A percentile compares a stretch with the other conserved stretches of the same genome.
phyloP scores from a whole-genome alignment of 64 coral and sea anemone species.

The Anthopleura sola region DNA sequence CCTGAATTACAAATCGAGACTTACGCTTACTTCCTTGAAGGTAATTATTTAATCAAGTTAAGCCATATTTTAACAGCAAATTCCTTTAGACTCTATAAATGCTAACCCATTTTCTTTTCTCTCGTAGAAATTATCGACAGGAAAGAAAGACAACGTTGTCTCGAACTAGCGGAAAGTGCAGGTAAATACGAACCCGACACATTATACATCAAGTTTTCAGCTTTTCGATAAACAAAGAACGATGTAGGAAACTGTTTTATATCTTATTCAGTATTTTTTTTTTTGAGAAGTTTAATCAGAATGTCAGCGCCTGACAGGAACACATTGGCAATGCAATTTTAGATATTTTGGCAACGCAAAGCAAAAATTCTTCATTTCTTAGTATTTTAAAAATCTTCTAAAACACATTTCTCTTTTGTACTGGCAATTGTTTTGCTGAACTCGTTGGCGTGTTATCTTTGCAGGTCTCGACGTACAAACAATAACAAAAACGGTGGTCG shows the following conservation, averaged over 20 bases:
- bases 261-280: no score
- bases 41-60: slow-evolving; percentile 13
- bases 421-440: no score
- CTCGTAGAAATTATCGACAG: slow-evolving; percentile 72
- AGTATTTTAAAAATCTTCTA: no score
- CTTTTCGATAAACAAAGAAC: no score
- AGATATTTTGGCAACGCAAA: no score
- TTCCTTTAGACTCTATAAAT: background rate
- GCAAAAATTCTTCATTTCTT: no score
- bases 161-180: slow-evolving; percentile 77
- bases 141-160: slow-evolving; percentile 75
- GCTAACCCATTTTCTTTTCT: background rate
- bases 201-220: no score
- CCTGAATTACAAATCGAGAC: slow-evolving; percentile 79
- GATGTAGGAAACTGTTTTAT: no score
- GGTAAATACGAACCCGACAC: background rate
- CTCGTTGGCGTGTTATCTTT: background rate
- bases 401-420: no score
- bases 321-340: no score
- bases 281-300: no score
- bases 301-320: no score
- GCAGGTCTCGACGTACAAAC: slow-evolving; percentile 82
- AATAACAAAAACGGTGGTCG: slow-evolving; percentile 95
- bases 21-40: slow-evolving; percentile 92
- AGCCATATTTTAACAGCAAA: background rate